Percentiles rank a stretch among this genome's conserved stretches.
Conservation (phyloP, 2,888 invertebrate genomes). For the Phalangium opilio region DNA sequence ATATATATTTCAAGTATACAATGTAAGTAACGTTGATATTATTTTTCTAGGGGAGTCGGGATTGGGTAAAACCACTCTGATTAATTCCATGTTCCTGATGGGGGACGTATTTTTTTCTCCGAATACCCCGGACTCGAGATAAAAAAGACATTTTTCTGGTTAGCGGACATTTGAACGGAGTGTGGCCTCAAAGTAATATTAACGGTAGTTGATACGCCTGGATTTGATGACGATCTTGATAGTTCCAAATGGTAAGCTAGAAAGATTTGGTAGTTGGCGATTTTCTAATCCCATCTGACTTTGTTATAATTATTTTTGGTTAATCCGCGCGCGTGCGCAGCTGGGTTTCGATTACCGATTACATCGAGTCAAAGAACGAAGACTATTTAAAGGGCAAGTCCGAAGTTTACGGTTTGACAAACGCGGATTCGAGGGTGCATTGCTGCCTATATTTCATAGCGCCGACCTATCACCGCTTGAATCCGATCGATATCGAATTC, state of each 20-base stretch:
- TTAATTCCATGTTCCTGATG: conserved; percentile 96
- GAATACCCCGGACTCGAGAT: conserved; percentile 72
- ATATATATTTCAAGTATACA: too few relatives aligned
- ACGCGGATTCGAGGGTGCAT: conserved; percentile 84
- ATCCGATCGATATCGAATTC: conserved; percentile 94
- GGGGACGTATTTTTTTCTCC: conserved; percentile 89
- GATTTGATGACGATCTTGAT: conserved; percentile 97
- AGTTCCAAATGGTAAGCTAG: conserved; percentile 87
- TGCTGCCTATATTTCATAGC: conserved; percentile 90
- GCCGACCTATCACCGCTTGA: conserved; percentile 38
- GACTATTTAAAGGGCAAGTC: conserved; percentile 96
- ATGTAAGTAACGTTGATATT: too few relatives aligned
- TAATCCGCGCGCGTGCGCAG: conserved; percentile 2
- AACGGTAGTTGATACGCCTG: conserved; percentile 96
- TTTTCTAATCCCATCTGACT: too few relatives aligned
- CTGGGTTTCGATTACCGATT: conserved; percentile 95
- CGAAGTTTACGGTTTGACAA: conserved; percentile 70
- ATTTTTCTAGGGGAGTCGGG: conserved; percentile 69
- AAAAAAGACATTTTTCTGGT: conserved; percentile 85
- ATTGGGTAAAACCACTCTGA: conserved; percentile 92
- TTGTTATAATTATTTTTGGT: too few relatives aligned
- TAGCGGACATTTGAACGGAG: conserved; percentile 8
- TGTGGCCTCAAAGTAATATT: conserved; percentile 80
- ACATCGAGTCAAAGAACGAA: conserved; percentile 88
- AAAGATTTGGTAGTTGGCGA: too few relatives aligned